Percentiles rank a stretch among this genome's conserved stretches.
Conservation (phyloP, 2,113 vertebrate species). For the crab-eating macaque (Macaca fascicularis) region DNA sequence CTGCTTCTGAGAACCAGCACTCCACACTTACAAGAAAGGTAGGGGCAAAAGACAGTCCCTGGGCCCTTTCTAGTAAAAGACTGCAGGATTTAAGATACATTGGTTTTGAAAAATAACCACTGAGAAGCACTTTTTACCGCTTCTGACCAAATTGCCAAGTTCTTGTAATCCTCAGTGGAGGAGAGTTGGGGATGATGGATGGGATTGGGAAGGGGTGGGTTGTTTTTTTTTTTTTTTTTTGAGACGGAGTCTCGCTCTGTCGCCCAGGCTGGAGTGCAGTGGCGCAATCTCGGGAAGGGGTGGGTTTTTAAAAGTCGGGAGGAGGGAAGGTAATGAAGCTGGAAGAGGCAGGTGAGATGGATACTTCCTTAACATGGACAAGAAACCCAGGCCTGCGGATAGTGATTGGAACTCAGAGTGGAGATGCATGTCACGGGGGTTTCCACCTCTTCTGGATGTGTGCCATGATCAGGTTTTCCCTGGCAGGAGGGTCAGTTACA, state of each 20-base stretch:
- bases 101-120: neutral
- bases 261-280: too few relatives aligned
- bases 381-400: neutral
- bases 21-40: neutral
- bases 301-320: neutral
- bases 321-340: neutral
- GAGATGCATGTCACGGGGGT: accelerated
- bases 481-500: neutral
- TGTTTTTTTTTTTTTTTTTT: too few relatives aligned
- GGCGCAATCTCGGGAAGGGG: too few relatives aligned
- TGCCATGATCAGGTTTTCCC: neutral
- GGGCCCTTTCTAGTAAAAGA: neutral
- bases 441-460: neutral
- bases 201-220: neutral
- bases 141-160: neutral
- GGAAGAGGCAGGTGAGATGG: neutral
- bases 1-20: neutral
- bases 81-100: neutral
- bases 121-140: neutral
- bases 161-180: neutral
- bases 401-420: neutral
- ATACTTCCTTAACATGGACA: neutral
- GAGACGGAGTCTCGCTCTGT: too few relatives aligned
- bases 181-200: neutral
- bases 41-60: neutral